Percentiles rank a stretch among this genome's conserved stretches.
Conservation (phyloP, 2,113 vertebrate species). For the Pollimyrus isidori region DNA sequence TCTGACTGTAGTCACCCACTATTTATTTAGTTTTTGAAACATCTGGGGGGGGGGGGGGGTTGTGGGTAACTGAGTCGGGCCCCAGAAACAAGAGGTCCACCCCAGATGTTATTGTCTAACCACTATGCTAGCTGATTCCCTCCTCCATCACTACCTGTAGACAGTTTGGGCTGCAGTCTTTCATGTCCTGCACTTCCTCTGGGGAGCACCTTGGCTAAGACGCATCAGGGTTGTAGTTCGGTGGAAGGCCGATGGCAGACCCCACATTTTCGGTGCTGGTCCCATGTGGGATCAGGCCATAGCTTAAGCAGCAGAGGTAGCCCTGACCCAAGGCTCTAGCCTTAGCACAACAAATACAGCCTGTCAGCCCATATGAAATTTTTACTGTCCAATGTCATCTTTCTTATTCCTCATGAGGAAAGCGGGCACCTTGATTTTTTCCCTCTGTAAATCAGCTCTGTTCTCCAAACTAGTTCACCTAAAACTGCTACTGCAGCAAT, state of each 20-base stretch:
- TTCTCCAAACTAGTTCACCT: neutral
- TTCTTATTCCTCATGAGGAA: neutral
- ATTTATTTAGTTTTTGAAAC: neutral
- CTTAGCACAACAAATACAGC: neutral
- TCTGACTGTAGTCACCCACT: neutral
- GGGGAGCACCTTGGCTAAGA: neutral
- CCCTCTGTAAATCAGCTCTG: neutral
- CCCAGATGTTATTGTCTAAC: neutral
- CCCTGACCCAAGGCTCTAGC: neutral
- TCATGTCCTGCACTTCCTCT: neutral
- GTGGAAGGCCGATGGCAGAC: neutral
- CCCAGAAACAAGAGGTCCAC: neutral
- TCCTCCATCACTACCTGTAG: neutral
- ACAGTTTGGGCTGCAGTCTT: neutral
- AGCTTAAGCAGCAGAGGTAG: neutral
- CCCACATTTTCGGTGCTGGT: neutral
- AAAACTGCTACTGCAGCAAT: neutral
- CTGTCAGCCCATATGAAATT: neutral
- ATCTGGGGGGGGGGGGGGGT: neutral
- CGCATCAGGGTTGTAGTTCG: neutral
- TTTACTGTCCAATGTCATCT: conserved; percentile 3
- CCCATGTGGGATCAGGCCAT: neutral
- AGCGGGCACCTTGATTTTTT: neutral
- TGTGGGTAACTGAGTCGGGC: neutral
- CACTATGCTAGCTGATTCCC: neutral